Evolutionary conservation across 64 coral and sea anemone species (phyloP), one percentile per base, ranked within the genome.

Genomic region (Trachythela sp.): DNA sequence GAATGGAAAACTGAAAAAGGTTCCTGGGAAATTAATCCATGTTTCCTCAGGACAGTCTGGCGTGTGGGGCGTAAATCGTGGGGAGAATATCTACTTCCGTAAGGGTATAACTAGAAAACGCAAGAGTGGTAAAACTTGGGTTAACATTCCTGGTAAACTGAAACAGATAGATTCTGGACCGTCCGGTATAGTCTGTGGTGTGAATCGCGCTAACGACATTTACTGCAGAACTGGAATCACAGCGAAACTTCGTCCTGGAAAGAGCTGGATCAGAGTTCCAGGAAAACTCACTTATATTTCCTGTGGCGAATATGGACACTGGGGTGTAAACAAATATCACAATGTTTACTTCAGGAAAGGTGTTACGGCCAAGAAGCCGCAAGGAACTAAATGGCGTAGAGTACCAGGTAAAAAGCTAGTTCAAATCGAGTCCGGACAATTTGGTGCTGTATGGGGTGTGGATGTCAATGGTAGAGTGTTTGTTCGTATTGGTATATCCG

Each of bases 331-430:
- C 29, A 86, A 86, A 18, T 41, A 29, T 8, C 20, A 49, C 11
- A 31, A 86, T 31, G 45, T 86, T 48, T 42, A 41, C 9, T 86
- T 86, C 42, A 42, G 84, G 6, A 34, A 86, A 17, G 84, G 84
- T 20, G 33, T 86, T 50, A 49, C 45, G 34, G 36, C 27, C 15
- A 22, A 42, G 39, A 42, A 49, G 15, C 84, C 84, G 11, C 84
- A 86, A 88, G 86, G 86, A 67, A 68, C 86, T 59, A 35, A 40
- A 39, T 88, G 86, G 86, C 50, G 86, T 4, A 39, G 41, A 30
- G 40, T 88, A 1, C 34, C 14, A 37, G 86, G 86, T 22, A 54
- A 54, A 45, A 54, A 54, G 0, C 58, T 88, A 4, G 43, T 42
- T 39, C 86, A 88, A 40, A 88, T 88, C 17, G 86, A 37, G 18